phyloP scores from a whole-genome alignment of 2,113 vertebrate genomes.

The Poeciliopsis occidentalis region DNA sequence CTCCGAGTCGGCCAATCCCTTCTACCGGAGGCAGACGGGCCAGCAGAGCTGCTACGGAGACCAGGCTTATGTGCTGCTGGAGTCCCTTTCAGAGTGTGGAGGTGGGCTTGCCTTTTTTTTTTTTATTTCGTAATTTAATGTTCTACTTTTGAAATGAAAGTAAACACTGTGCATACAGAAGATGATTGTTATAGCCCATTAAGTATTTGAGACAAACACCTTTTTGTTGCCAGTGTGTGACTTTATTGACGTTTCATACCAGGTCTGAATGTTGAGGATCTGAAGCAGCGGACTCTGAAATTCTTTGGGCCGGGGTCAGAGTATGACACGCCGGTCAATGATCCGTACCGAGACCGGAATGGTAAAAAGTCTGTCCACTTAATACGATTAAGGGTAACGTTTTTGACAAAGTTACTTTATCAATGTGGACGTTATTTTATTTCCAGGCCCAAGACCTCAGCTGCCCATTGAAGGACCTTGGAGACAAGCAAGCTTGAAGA shows the following conservation, averaged over 20 bases:
- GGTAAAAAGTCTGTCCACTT: constrained; percentile 49
- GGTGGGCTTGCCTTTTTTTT: constrained; percentile 44
- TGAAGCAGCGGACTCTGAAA: constrained; percentile 71
- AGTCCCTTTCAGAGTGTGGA: constrained; percentile 77
- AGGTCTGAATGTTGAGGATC: constrained; percentile 76
- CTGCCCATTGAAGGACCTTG: constrained; percentile 80
- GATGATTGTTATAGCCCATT: not conserved
- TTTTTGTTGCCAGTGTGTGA: not conserved
- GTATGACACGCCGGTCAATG: constrained; percentile 78
- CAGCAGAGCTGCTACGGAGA: constrained; percentile 81
- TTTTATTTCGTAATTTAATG: not conserved
- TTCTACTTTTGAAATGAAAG: not conserved
- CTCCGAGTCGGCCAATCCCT: constrained; percentile 73
- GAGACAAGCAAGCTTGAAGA: constrained; percentile 78
- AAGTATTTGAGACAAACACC: not conserved
- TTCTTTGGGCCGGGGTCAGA: constrained; percentile 80
- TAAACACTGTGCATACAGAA: no score
- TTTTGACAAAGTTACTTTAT: not conserved
- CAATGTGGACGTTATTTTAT: not conserved
- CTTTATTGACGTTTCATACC: not conserved
- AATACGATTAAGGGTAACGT: not conserved
- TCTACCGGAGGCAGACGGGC: constrained; percentile 76
- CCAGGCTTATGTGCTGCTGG: constrained; percentile 77
- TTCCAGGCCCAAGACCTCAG: constrained; percentile 73
- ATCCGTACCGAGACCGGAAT: constrained; percentile 74